Base-by-base conservation (phyloP, 2,797 vertebrate genomes). In the Acanthurus lineatus region DNA sequence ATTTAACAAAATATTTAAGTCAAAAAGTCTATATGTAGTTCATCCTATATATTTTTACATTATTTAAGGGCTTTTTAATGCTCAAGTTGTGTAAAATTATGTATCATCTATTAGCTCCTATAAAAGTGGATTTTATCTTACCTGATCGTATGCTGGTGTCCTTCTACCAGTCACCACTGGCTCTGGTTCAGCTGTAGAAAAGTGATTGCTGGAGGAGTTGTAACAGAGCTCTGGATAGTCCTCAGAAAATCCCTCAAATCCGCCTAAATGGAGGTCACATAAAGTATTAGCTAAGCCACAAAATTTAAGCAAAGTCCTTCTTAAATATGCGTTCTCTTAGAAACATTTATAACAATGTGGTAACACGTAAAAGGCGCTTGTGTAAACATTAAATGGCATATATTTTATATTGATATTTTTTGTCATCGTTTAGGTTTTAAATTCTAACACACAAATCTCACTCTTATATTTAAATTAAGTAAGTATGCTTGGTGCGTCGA, bases 111-210 rank as follows among this genome's bases (percentile, higher is more conserved):
- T 35, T 35, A 35, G 32, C 5, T 35, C 32, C 32, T 35, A 19
- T 22, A 47, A 64, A 53, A 2, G 1, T 15, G 7, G 12, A 48
- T 28, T 28, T 54, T 5, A 5, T 63, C 88, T 86, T 52, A 96
- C 96, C 96, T 94, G 96, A 79, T 97, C 97, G 25, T 96, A 96
- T 17, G 93, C 82, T 9, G 96, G 96, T 0, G 92, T 96, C 22
- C 72, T 92, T 44, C 94, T 89, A 17, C 92, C 94, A 0, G 92
- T 86, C 59, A 71, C 75, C 9, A 74, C 32, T 1, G 92, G 67
- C 64, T 91, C 91, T n/a, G 88, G 82, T 19, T 91, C 93, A 32
- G 85, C 52, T 9, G 71, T 57, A 17, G 71, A 42, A 20, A 91
- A 51, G 25, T 56, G 77, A 28, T 45, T 87, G 9, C 68, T 80